These are phyloP conservation scores for Lontra canadensis DNA, from an alignment of 2,113 vertebrate species.

Conservation along the genomic window DNA sequence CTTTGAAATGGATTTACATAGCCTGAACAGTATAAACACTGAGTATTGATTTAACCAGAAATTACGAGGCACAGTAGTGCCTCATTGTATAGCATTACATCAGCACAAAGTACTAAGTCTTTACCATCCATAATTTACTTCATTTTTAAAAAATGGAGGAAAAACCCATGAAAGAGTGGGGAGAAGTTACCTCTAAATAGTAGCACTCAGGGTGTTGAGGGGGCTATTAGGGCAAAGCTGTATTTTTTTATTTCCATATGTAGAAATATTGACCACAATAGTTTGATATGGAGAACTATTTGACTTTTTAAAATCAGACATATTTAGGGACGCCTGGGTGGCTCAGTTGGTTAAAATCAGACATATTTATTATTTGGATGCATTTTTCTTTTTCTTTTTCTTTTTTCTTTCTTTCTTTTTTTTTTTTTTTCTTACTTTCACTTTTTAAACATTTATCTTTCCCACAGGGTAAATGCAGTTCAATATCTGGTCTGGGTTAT, in stretches of 20 bases:
- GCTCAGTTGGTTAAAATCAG: background rate
- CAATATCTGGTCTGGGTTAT: background rate
- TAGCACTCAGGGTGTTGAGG: background rate
- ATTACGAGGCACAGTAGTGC: background rate
- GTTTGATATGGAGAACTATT: background rate
- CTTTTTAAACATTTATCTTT: background rate
- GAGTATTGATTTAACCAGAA: background rate
- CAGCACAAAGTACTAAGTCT: background rate
- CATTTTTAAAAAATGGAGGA: background rate
- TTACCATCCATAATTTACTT: background rate
- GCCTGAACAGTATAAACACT: background rate
- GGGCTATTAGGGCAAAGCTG: background rate
- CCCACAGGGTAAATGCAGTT: background rate
- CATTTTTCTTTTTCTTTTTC: constrained; percentile 21
- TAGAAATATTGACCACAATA: background rate
- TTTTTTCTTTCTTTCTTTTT: background rate
- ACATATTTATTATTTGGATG: background rate
- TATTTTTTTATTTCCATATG: background rate
- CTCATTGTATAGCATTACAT: background rate
- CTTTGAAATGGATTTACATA: background rate
- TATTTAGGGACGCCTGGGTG: background rate
- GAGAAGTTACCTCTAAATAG: background rate
- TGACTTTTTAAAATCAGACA: constrained; percentile 12
- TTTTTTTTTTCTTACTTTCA: background rate
- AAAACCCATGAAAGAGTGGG: background rate